A percentile compares a stretch with the other conserved stretches of the same genome.
Evolutionary conservation across 2,888 invertebrate species (phyloP).

Genomic region (Dorcus parallelipipedus): DNA sequence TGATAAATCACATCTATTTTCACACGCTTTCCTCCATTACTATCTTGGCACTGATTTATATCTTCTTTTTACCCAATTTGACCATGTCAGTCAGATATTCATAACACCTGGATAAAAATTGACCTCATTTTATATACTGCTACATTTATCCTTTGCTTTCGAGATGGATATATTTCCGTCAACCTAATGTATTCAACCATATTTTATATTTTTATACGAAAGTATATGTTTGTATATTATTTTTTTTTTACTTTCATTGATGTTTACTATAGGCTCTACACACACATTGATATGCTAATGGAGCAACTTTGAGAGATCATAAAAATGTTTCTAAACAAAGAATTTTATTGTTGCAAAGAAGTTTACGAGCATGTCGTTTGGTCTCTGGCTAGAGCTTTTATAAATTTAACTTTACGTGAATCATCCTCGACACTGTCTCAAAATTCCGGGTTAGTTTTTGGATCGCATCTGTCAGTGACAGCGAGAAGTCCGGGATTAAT

Average conservation of each 20-base stretch:
- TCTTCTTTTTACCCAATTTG: conserved; percentile 43
- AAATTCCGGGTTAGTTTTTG: neutral
- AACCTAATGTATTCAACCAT: too few relatives aligned
- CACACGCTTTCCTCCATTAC: conserved; percentile 42
- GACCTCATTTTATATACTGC: conserved; percentile 13
- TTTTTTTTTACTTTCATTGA: too few relatives aligned
- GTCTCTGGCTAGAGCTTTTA: neutral
- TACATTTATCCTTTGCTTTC: conserved; percentile 7
- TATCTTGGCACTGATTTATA: conserved; percentile 43
- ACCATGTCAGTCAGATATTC: conserved; percentile 39
- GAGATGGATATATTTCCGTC: too few relatives aligned
- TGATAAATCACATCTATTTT: conserved; percentile 45
- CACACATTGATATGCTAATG: too few relatives aligned
- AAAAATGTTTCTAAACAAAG: too few relatives aligned
- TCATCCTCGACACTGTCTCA: neutral
- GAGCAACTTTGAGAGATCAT: too few relatives aligned
- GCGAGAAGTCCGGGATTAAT: neutral
- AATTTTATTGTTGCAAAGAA: too few relatives aligned
- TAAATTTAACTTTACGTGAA: neutral
- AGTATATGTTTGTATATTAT: too few relatives aligned
- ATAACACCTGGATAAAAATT: conserved; percentile 28
- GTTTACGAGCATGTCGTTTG: too few relatives aligned
- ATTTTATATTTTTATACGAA: too few relatives aligned
- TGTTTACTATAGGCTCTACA: too few relatives aligned
- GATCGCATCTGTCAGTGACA: neutral